A percentile compares a stretch with the other conserved stretches of the same genome.
phyloP scores from a whole-genome alignment of 1,140 invertebrate genomes.

The Drosophila nasuta region DNA sequence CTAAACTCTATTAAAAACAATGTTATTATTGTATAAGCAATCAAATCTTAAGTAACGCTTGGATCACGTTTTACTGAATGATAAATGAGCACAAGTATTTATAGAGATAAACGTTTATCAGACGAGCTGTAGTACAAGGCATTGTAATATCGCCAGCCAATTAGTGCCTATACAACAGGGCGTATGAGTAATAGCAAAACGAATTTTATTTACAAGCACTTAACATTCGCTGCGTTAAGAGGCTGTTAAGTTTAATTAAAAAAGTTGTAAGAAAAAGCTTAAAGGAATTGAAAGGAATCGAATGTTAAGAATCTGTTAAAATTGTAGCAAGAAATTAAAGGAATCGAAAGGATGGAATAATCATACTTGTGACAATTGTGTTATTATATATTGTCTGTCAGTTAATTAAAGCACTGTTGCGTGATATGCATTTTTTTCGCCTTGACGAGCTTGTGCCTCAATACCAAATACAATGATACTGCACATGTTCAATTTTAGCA shows the following conservation, averaged over 20 bases:
- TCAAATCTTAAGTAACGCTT: background rate
- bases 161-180: constrained; percentile 9
- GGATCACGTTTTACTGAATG: constrained; percentile 5
- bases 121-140: background rate
- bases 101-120: constrained; percentile 11
- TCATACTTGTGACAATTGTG: no score
- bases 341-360: background rate
- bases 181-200: constrained; percentile 20
- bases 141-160: constrained; percentile 9
- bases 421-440: constrained; percentile 32
- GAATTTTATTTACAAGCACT: constrained; percentile 3
- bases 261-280: no score
- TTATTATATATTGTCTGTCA: background rate
- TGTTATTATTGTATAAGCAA: background rate
- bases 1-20: no score
- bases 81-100: background rate
- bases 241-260: background rate
- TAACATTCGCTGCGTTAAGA: background rate
- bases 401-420: background rate
- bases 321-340: background rate
- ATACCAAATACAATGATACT: constrained; percentile 38
- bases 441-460: constrained; percentile 18
- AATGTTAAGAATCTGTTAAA: background rate
- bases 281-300: background rate
- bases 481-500: constrained; percentile 27